Percentiles rank a stretch among this genome's conserved stretches.
Evolutionary conservation across 2,797 vertebrate genomes (phyloP).

Genomic region (Mormyrus proboscirostris): DNA sequence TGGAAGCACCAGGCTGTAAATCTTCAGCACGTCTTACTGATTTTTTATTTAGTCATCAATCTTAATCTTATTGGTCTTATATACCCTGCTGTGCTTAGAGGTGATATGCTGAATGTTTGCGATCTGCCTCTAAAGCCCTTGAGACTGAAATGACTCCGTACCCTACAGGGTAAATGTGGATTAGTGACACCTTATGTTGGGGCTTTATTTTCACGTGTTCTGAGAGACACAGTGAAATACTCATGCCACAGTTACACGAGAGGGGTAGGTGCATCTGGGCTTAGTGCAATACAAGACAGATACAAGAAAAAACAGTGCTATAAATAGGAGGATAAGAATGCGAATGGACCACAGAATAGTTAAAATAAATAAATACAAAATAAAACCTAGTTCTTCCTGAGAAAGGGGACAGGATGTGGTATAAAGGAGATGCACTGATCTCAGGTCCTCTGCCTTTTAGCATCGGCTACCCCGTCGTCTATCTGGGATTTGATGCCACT

Average conservation of each 20-base stretch:
- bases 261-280: background rate
- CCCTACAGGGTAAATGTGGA: background rate
- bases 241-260: background rate
- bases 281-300: background rate
- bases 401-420: background rate
- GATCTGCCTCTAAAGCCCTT: background rate
- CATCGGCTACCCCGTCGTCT: constrained; percentile 72
- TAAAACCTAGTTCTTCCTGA: background rate
- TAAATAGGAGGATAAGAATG: background rate
- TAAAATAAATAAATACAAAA: background rate
- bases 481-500: constrained; percentile 71
- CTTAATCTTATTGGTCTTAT: background rate
- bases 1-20: background rate
- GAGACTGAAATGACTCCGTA: background rate
- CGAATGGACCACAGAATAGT: background rate
- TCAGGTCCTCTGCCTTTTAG: constrained; percentile 39
- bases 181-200: background rate
- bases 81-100: background rate
- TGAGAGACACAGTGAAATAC: background rate
- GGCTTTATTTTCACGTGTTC: background rate
- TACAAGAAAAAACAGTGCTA: background rate
- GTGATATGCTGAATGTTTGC: background rate
- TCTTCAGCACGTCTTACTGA: background rate
- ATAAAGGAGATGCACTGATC: background rate
- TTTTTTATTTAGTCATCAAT: background rate